These are phyloP conservation scores for Lepetodrilus schrolli DNA, from an alignment of 2,888 invertebrate genomes.

Conservation along the genomic window DNA sequence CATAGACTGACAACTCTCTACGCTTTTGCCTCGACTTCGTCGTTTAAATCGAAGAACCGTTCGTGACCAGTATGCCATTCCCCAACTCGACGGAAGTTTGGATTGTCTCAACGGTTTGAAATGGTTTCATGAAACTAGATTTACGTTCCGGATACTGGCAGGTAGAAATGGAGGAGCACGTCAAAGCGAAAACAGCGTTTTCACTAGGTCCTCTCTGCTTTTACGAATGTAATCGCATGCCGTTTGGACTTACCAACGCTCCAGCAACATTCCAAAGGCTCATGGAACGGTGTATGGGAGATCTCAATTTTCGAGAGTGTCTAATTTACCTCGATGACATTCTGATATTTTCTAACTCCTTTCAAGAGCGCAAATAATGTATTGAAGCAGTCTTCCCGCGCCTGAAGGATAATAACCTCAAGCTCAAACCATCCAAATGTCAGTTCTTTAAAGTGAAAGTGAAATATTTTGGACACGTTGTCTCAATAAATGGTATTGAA, in stretches of 20 bases:
- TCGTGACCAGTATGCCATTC: neutral
- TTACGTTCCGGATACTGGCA: neutral
- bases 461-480: constrained; percentile 36
- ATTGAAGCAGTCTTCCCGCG: constrained; percentile 30
- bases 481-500: constrained; percentile 31
- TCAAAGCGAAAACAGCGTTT: constrained; percentile 41
- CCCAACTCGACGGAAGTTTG: neutral
- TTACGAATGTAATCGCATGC: constrained; percentile 50
- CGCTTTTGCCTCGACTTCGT: neutral
- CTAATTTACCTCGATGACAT: constrained; percentile 35
- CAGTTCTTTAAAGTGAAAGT: constrained; percentile 29
- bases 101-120: neutral
- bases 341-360: constrained; percentile 31
- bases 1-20: constrained; percentile 5
- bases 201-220: constrained; percentile 38
- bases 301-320: constrained; percentile 36
- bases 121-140: neutral
- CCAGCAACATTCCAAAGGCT: constrained; percentile 57
- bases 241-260: constrained; percentile 54
- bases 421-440: neutral
- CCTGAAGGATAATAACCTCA: neutral
- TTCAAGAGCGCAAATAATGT: constrained; percentile 31
- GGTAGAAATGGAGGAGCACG: constrained; percentile 22
- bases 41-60: neutral
- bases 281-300: constrained; percentile 41